These are phyloP conservation scores for Cryptoprocta ferox DNA, from an alignment of 2,797 vertebrate species.

Conservation along the genomic window DNA sequence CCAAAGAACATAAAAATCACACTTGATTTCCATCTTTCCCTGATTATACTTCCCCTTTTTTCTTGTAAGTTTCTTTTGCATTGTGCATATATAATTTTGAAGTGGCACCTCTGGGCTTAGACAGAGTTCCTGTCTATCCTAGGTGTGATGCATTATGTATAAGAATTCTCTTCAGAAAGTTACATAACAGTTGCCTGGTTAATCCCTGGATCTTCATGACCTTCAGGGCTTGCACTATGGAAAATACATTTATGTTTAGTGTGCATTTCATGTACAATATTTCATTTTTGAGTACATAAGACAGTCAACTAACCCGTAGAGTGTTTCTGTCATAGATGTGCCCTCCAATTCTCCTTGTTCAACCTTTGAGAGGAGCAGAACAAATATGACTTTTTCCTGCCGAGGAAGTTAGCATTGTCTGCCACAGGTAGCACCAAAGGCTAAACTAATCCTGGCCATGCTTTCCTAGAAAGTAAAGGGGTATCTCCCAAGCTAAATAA, in stretches of 20 bases:
- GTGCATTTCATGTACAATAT: neutral
- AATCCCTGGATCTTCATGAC: neutral
- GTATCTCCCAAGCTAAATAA: neutral
- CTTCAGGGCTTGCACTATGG: neutral
- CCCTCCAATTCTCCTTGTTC: conserved; percentile 64
- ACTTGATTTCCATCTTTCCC: neutral
- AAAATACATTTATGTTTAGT: neutral
- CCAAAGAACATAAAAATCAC: neutral
- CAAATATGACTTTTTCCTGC: neutral
- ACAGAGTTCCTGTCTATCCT: neutral
- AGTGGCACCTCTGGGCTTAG: neutral
- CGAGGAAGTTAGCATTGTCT: neutral
- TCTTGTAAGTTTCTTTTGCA: neutral
- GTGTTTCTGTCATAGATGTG: conserved; percentile 57
- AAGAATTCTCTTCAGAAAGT: neutral
- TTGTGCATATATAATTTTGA: neutral
- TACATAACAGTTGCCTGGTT: neutral
- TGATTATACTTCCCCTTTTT: neutral
- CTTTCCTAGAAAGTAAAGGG: neutral
- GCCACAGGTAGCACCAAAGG: neutral
- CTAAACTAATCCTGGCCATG: neutral
- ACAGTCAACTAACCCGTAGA: neutral
- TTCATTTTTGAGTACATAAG: neutral
- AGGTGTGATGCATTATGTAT: neutral
- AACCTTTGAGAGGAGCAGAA: conserved; percentile 48